Evolutionary conservation across 1,140 invertebrate species (phyloP).

Genomic region (Heliconius hewitsoni): DNA sequence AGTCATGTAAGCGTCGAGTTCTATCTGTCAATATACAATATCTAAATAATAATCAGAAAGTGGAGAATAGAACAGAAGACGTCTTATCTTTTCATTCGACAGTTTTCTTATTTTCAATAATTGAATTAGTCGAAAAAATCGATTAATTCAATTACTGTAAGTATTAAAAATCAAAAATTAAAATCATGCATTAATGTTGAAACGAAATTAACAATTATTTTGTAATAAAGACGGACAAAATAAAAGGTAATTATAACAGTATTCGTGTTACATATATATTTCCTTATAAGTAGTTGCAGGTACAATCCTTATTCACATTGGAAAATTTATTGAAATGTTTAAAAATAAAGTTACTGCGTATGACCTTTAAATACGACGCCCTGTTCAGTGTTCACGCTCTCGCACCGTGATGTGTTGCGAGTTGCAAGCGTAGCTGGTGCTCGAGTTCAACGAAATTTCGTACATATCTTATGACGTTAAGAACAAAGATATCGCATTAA

Average conservation of each 20-base stretch:
- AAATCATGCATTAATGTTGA: no score
- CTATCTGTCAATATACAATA: no score
- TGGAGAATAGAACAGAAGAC: no score
- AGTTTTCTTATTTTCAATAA: no score
- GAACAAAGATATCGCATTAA: not conserved
- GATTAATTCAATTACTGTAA: no score
- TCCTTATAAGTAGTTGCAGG: not conserved
- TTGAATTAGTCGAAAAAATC: no score
- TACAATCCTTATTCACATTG: not conserved
- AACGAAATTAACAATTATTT: no score
- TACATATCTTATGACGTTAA: slow-evolving; percentile 1
- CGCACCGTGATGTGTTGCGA: slow-evolving; percentile 6
- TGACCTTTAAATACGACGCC: slow-evolving; percentile 23
- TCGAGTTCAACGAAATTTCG: slow-evolving; percentile 11
- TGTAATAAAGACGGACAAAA: no score
- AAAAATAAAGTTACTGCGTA: slow-evolving; percentile 23
- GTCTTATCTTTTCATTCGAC: not conserved
- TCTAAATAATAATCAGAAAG: no score
- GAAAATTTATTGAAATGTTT: slow-evolving; percentile 12
- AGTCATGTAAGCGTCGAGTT: no score
- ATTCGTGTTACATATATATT: not conserved
- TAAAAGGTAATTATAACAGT: no score
- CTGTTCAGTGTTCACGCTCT: slow-evolving; percentile 17
- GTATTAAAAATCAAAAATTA: not conserved
- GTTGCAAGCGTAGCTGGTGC: not conserved